Evolutionary conservation across 1,140 invertebrate genomes (phyloP).

Genomic region (Trichomalopsis sarcophagae): DNA sequence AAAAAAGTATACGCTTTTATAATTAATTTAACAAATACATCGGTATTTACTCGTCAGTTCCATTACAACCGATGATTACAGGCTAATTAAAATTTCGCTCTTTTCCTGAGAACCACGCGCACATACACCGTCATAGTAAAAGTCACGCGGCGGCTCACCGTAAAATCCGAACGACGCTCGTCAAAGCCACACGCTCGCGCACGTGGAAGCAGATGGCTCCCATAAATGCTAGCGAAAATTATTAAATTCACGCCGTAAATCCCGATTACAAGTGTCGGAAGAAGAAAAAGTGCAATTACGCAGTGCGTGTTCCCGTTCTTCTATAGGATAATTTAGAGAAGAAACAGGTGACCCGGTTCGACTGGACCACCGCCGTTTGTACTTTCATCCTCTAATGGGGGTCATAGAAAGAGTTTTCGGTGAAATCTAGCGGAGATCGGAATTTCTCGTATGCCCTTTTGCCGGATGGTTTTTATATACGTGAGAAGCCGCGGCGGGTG

Average conservation of each 20-base stretch:
- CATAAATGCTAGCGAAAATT: background rate
- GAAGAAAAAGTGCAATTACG: background rate
- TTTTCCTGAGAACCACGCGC: too few relatives aligned
- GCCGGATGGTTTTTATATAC: too few relatives aligned
- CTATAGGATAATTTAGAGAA: background rate
- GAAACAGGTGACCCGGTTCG: slow-evolving; percentile 42
- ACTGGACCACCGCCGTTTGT: background rate
- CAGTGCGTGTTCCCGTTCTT: slow-evolving; percentile 14
- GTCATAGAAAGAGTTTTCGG: slow-evolving; percentile 1
- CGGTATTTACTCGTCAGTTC: too few relatives aligned
- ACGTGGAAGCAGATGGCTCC: background rate
- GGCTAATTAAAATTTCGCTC: too few relatives aligned
- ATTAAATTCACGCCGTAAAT: background rate
- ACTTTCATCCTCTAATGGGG: slow-evolving; percentile 3
- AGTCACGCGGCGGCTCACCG: background rate
- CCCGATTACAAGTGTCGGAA: background rate
- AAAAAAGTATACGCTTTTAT: too few relatives aligned
- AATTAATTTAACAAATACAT: too few relatives aligned
- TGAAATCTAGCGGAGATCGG: background rate
- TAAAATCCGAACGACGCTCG: background rate
- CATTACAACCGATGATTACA: too few relatives aligned
- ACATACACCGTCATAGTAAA: too few relatives aligned
- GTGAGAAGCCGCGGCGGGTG: too few relatives aligned
- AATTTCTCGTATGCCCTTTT: background rate
- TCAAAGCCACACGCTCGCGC: background rate